Evolutionary conservation across 2,113 vertebrate genomes (phyloP).

Genomic region (Strigops habroptila): DNA sequence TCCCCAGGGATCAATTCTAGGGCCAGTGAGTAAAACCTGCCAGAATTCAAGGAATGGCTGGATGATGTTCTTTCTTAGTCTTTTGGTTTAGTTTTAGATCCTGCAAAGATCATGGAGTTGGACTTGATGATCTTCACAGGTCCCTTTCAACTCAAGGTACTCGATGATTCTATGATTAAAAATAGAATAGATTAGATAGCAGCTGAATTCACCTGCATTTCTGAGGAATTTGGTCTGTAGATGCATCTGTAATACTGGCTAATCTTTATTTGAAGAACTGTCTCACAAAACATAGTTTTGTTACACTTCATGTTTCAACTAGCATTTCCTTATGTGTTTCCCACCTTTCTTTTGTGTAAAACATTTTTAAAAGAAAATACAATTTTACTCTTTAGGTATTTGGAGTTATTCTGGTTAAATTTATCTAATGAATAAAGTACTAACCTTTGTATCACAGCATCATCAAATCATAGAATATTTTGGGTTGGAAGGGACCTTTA

Average conservation of each 20-base stretch:
- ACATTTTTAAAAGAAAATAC: neutral
- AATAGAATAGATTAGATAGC: neutral
- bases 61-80: rapidly evolving
- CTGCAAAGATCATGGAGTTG: neutral
- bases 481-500: neutral
- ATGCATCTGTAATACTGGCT: neutral
- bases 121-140: rapidly evolving
- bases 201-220: neutral
- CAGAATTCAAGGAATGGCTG: neutral
- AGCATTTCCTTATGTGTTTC: neutral
- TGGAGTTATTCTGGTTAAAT: neutral
- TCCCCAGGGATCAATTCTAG: neutral
- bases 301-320: neutral
- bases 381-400: neutral
- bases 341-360: neutral
- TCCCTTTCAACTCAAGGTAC: neutral
- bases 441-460: neutral
- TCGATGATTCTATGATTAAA: neutral
- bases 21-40: neutral
- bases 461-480: neutral
- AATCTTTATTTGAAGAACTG: neutral
- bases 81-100: neutral
- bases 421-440: neutral
- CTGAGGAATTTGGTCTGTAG: neutral
- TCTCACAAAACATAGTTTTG: neutral